phyloP scores from a whole-genome alignment of 92 coral and sea anemone species.

The Porites rus region DNA sequence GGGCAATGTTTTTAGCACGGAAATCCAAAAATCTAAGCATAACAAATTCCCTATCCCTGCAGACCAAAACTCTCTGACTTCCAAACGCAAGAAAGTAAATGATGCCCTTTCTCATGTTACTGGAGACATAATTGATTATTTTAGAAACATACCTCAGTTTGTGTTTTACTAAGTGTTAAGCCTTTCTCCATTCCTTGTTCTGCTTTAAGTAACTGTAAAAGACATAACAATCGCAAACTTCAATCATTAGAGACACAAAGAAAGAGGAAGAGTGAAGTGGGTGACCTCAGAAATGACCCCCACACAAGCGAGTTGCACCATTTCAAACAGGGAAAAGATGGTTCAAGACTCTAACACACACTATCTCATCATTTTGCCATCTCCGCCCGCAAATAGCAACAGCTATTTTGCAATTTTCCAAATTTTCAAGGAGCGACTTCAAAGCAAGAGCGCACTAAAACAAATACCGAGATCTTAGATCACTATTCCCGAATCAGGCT shows the following conservation, averaged over 20 bases:
- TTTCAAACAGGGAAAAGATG: not conserved
- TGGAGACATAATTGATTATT: not conserved
- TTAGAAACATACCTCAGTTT: conserved; percentile 82
- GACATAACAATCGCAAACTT: not conserved
- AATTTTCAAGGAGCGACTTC: not conserved
- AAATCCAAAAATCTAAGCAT: no score
- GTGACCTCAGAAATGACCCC: not conserved
- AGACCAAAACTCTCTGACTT: no score
- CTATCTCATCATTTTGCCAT: no score
- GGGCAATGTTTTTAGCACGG: no score
- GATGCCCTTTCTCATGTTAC: no score
- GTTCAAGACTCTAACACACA: not conserved
- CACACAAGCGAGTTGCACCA: not conserved
- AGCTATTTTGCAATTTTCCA: not conserved
- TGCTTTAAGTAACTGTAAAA: conserved; percentile 82
- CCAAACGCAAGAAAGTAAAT: no score
- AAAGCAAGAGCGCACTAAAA: not conserved
- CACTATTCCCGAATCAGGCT: no score
- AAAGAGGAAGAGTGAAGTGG: no score
- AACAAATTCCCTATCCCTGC: no score
- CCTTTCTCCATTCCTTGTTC: conserved; percentile 73
- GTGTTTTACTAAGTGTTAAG: conserved; percentile 94
- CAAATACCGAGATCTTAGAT: no score
- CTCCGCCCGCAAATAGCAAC: no score
- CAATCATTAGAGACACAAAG: no score